Evolutionary conservation across 2,113 vertebrate genomes (phyloP), one percentile per base, ranked within the genome.

Genomic region (Mugil cephalus): DNA sequence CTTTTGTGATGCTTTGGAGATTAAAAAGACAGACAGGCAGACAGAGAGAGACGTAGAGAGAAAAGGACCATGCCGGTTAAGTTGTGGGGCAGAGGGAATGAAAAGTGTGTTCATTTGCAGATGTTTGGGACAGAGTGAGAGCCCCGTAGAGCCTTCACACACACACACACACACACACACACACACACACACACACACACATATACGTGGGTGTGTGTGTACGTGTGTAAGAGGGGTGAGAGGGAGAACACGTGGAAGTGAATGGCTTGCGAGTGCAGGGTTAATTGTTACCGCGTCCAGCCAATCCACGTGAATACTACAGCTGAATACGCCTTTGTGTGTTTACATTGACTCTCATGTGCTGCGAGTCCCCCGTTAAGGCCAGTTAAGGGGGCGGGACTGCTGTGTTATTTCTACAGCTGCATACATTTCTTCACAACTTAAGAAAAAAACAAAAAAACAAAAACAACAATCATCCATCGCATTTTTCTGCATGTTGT

Each of bases 321-420:
- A 77, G 75, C 69, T 85, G 79, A 87, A 88, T 88, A 65, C 74
- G 85, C 82, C 86, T 86, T 91, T 90, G 89, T 91, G 89, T 92
- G 91, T 93, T 93, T 92, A 93, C 92, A 89, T 85, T 66, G 84
- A 82, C 74, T 69, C 47, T 89, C 89, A 74, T 82, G 89, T 82
- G 86, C 82, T 59, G 80, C 68, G 56, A 71, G 18, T 66, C 69
- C 53, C 55, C n/a, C 75, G 38, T 24, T 54, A 70, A 82, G 85
- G 83, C 67, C 51, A 52, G 17, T 12, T 71, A 35, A 70, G 75
- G 68, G 75, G 75, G 75, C 68, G 75, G 75, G 68, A 78, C 75
- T 72, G 69, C n/a, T 67, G 64, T 76, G 53, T 46, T 83, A 48
- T 78, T 80, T 8, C 30, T 70, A 51, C 67, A 79, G 74, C 54